Percentiles rank a stretch among this genome's conserved stretches.
phyloP scores from a whole-genome alignment of 2,113 vertebrate species.

The Jaculus jaculus region DNA sequence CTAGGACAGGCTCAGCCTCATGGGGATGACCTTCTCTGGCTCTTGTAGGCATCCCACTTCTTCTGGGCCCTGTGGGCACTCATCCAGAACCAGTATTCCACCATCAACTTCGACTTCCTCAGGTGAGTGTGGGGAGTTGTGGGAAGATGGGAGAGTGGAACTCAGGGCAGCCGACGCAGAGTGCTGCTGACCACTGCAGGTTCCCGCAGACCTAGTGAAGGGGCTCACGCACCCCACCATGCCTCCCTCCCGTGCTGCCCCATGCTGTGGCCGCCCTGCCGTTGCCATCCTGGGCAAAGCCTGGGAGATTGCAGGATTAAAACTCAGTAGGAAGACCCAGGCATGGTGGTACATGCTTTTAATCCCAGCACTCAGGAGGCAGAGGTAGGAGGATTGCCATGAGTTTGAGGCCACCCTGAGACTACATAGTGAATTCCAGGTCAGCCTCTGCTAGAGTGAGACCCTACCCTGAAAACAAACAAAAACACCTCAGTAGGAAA shows the following conservation, averaged over 20 bases:
- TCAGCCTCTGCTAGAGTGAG: no score
- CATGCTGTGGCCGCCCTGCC: not conserved
- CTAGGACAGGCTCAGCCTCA: accelerated
- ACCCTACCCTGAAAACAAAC: no score
- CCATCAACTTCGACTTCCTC: slow-evolving; percentile 97
- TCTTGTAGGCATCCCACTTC: slow-evolving; percentile 94
- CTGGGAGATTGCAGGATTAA: not conserved
- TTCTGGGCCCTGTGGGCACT: slow-evolving; percentile 98
- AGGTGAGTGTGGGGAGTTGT: slow-evolving; percentile 84
- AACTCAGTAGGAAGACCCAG: no score
- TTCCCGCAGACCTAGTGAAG: not conserved
- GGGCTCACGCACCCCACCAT: no score
- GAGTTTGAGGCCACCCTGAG: no score
- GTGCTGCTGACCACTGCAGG: not conserved
- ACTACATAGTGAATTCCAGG: no score
- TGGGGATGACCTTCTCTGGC: not conserved
- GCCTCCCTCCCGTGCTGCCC: not conserved
- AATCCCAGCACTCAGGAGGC: no score
- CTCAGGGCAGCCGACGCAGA: not conserved
- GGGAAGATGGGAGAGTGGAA: not conserved
- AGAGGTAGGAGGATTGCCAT: no score
- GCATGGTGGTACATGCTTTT: no score
- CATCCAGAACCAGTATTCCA: slow-evolving; percentile 96
- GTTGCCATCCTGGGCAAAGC: not conserved
- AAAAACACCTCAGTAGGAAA: not conserved